Evolutionary conservation across 2,888 invertebrate species (phyloP).

Genomic region (Meghimatium bilineatum): DNA sequence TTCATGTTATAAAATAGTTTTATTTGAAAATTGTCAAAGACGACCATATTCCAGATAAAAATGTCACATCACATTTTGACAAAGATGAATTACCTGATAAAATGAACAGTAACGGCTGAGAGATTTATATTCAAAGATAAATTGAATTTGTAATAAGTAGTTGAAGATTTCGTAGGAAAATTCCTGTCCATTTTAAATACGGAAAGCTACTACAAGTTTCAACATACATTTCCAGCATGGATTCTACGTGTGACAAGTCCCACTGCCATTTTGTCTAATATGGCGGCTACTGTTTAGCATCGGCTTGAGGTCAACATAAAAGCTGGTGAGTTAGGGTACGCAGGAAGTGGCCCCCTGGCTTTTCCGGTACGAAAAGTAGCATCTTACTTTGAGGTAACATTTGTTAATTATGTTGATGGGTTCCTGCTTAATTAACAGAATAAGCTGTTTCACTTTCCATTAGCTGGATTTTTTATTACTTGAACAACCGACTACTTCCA

Average conservation of each 20-base stretch:
- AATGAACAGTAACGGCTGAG: background rate
- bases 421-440: background rate
- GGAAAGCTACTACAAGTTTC: background rate
- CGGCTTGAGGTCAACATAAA: slow-evolving; percentile 1
- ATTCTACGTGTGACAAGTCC: background rate
- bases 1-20: too few species aligned
- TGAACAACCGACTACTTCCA: too few species aligned
- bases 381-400: background rate
- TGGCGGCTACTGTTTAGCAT: slow-evolving; percentile 14
- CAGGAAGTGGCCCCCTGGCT: background rate
- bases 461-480: background rate
- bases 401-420: background rate
- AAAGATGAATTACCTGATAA: background rate
- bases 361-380: background rate
- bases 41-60: too few species aligned
- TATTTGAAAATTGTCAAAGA: too few species aligned
- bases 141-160: background rate
- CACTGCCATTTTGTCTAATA: slow-evolving; percentile 18
- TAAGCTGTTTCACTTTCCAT: background rate
- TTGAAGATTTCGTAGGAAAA: background rate
- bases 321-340: background rate
- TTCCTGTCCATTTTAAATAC: background rate
- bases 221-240: background rate
- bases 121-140: background rate
- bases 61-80: too few species aligned